Evolutionary conservation across 2,113 vertebrate genomes (phyloP).

Genomic region (Thalassarche chlororhynchos): DNA sequence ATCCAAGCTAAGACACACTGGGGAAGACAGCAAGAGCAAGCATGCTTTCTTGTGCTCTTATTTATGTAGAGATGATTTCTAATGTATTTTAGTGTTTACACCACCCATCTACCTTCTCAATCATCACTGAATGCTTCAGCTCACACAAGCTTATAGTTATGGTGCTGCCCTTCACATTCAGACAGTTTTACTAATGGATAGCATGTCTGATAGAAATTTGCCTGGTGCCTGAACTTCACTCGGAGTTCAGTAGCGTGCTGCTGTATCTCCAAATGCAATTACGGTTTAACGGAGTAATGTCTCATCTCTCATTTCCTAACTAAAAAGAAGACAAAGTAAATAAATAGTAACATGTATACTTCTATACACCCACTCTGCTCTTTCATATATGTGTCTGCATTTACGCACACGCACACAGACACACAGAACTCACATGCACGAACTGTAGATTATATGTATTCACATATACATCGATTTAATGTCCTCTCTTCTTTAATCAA

Average conservation of each 20-base stretch:
- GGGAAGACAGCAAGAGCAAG: neutral
- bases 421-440: neutral
- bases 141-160: neutral
- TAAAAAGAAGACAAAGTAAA: neutral
- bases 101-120: neutral
- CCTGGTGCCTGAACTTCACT: neutral
- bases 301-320: neutral
- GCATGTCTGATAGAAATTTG: neutral
- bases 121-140: neutral
- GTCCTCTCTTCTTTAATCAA: constrained; percentile 63
- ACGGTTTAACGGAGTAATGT: neutral
- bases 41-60: neutral
- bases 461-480: constrained; percentile 17
- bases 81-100: neutral
- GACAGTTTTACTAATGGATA: neutral
- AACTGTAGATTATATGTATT: neutral
- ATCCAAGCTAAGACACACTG: neutral
- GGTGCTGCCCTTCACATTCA: neutral
- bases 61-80: neutral
- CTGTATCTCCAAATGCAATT: neutral
- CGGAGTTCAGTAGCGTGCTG: neutral
- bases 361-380: neutral
- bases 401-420: rapidly evolving
- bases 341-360: neutral
- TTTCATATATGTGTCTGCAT: neutral